These are phyloP conservation scores for Hippocampus zosterae DNA, from an alignment of 2,113 vertebrate species.

Conservation along the genomic window DNA sequence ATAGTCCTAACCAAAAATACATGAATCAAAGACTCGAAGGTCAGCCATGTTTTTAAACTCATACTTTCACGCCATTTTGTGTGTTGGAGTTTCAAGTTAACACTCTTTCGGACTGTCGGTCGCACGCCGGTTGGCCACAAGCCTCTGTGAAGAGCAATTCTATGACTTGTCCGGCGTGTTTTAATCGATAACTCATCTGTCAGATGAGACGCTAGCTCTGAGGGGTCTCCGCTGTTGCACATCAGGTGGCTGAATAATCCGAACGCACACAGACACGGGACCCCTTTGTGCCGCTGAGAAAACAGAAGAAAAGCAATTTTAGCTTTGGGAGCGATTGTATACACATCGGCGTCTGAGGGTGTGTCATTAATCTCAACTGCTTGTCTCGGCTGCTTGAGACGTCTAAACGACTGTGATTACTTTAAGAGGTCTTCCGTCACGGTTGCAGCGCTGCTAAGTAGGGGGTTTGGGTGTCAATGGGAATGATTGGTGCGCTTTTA, in stretches of 20 bases:
- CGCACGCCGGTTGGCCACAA: slow-evolving; percentile 12
- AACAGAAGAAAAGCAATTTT: slow-evolving; percentile 24
- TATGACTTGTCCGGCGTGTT: slow-evolving; percentile 32
- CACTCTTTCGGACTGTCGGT: neutral
- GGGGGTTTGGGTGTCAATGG: slow-evolving; percentile 20
- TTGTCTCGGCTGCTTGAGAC: slow-evolving; percentile 22
- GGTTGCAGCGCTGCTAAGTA: slow-evolving; percentile 25
- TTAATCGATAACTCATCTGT: slow-evolving; percentile 59
- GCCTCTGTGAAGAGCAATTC: slow-evolving; percentile 28
- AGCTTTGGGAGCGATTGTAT: slow-evolving; percentile 27
- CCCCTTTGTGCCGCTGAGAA: slow-evolving; percentile 8
- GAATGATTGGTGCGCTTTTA: slow-evolving; percentile 14
- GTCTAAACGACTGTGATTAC: slow-evolving; percentile 47
- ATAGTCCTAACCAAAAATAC: too few species aligned
- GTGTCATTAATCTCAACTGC: slow-evolving; percentile 31
- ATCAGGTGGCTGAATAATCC: slow-evolving; percentile 13
- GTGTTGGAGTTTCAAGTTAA: neutral
- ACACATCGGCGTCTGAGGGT: slow-evolving; percentile 19
- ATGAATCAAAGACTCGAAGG: too few species aligned
- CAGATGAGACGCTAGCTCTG: slow-evolving; percentile 36
- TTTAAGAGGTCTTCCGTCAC: slow-evolving; percentile 5
- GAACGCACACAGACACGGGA: slow-evolving; percentile 8
- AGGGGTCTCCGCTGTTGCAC: slow-evolving; percentile 14
- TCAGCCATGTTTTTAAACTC: too few species aligned
- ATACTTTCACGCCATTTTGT: too few species aligned